Percentiles rank a stretch among this genome's conserved stretches.
These are phyloP conservation scores for Cantharis rustica DNA, from an alignment of 2,888 invertebrate genomes.

Conservation along the genomic window DNA sequence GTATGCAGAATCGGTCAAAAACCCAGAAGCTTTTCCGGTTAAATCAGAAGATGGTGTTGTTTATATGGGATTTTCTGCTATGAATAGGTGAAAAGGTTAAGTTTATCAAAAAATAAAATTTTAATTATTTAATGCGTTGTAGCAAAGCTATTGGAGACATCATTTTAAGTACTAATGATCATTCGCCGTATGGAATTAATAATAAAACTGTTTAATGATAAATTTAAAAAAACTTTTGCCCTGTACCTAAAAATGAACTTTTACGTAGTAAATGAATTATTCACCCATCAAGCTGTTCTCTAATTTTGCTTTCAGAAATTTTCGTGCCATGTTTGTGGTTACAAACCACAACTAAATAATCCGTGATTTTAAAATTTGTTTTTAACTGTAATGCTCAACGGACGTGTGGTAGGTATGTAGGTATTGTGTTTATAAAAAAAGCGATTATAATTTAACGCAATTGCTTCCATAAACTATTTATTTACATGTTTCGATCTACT, in stretches of 20 bases:
- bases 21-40: conserved; percentile 68
- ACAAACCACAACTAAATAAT: not conserved
- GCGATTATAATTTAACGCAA: too few species aligned
- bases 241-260: not conserved
- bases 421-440: too few species aligned
- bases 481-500: too few species aligned
- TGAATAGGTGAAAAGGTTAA: conserved; percentile 50
- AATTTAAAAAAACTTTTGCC: not conserved
- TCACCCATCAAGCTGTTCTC: not conserved
- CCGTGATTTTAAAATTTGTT: not conserved
- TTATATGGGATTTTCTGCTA: conserved; percentile 72
- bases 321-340: not conserved
- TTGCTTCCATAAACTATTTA: too few species aligned
- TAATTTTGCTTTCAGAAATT: not conserved
- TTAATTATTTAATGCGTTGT: not conserved
- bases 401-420: too few species aligned
- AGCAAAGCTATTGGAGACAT: not conserved
- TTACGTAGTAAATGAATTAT: not conserved
- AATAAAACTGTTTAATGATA: not conserved
- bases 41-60: conserved; percentile 47
- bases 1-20: conserved; percentile 72
- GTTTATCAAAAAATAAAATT: not conserved
- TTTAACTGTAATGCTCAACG: too few species aligned
- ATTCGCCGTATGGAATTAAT: not conserved
- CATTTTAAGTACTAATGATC: not conserved